Evolutionary conservation across 2,797 vertebrate genomes (phyloP), one percentile per base, ranked within the genome.

Genomic region (Hozukius guyotensis): DNA sequence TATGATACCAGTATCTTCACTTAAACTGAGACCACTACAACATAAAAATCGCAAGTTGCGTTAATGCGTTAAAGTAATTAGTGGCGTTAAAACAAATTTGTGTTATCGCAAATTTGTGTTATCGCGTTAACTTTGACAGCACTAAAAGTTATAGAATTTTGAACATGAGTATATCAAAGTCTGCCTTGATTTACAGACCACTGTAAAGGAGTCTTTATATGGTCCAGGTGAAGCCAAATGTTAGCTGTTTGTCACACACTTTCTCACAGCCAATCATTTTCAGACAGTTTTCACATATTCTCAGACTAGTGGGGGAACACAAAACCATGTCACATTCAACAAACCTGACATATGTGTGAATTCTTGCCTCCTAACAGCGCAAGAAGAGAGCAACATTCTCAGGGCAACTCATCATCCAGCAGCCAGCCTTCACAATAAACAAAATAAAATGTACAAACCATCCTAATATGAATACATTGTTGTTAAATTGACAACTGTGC

Each of bases 221-320:
- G 5, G 4, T 32, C 18, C 36, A 72, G 38, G 69, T 70, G 65
- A 83, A 59, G 18, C 29, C 32, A 55, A 59, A 42, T 42, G 12
- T 59, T 10, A 57, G 59, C 31, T 8, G 20, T 59, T 77, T 73
- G 27, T 67, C 42, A 42, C 53, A 77, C 24, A n/a, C 1, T 52
- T 20, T 25, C 42, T 73, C 52, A 71, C 68, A 49, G 46, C 12
- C 65, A 66, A 67, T 76, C 76, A 77, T 29, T 53, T 81, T 67
- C 53, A 61, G 27, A 56, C 56, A 34, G 29, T 46, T 83, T 81
- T 80, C 61, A 73, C 69, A 86, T 62, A 75, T 65, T 85, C 24
- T 85, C 78, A 73, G 53, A 34, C 31, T 6, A 46, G 75, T 89
- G 82, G 12, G 42, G 52, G 70, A 34, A 70, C 20, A 68, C 10